Evolutionary conservation across 2,113 vertebrate genomes (phyloP).

Genomic region (Epinephelus cyanopodus): DNA sequence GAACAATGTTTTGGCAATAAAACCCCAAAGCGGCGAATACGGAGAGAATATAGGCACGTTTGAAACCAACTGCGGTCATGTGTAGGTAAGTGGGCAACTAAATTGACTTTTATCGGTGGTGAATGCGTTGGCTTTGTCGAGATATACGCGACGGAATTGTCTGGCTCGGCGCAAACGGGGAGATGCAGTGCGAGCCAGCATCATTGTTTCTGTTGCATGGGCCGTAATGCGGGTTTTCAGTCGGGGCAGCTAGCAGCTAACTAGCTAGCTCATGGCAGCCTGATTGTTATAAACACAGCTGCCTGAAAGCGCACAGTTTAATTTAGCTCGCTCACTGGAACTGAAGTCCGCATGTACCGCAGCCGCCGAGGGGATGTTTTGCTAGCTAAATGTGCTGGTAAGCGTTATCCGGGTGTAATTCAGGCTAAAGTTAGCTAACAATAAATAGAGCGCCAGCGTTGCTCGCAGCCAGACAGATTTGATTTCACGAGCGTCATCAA

Average conservation of each 20-base stretch:
- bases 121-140: slow-evolving; percentile 37
- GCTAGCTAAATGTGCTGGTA: background rate
- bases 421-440: slow-evolving; percentile 74
- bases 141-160: slow-evolving; percentile 45
- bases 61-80: slow-evolving; percentile 81
- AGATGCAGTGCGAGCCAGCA: slow-evolving; percentile 78
- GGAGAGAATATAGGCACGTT: slow-evolving; percentile 68
- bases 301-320: slow-evolving; percentile 9
- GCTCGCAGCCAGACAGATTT: slow-evolving; percentile 72
- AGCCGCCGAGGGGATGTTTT: background rate
- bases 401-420: slow-evolving; percentile 50
- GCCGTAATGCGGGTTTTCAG: slow-evolving; percentile 80
- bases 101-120: background rate
- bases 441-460: slow-evolving; percentile 77
- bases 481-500: slow-evolving; percentile 81
- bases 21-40: slow-evolving; percentile 70
- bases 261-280: slow-evolving; percentile 75
- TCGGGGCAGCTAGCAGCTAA: slow-evolving; percentile 62
- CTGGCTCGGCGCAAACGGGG: slow-evolving; percentile 58
- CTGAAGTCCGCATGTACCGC: background rate
- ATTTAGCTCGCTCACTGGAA: background rate
- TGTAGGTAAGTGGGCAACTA: slow-evolving; percentile 76
- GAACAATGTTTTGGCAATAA: slow-evolving; percentile 90
- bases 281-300: slow-evolving; percentile 76
- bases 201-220: slow-evolving; percentile 86